These are phyloP conservation scores for Zaprionus taronus DNA, from an alignment of 1,140 invertebrate species.

Conservation along the genomic window DNA sequence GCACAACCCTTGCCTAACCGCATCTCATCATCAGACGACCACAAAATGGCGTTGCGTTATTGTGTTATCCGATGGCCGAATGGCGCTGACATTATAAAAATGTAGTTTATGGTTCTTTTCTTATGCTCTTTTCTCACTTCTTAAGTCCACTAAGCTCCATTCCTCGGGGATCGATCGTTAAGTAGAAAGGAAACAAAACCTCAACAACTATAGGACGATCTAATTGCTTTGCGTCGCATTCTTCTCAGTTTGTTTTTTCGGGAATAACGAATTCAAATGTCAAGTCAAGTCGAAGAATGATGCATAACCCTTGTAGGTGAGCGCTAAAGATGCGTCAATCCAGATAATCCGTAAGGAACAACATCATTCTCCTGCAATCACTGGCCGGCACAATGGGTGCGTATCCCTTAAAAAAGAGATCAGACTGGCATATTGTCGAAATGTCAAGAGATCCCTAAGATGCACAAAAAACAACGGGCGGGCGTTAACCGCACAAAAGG, in stretches of 20 bases:
- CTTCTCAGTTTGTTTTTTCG: neutral
- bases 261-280: constrained; percentile 43
- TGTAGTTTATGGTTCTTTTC: neutral
- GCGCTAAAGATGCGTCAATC: constrained; percentile 51
- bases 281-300: constrained; percentile 70
- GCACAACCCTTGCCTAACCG: constrained; percentile 56
- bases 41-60: constrained; percentile 60
- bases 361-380: constrained; percentile 73
- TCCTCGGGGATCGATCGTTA: constrained; percentile 53
- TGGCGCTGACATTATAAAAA: constrained; percentile 26
- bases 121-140: neutral
- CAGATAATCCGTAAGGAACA: constrained; percentile 67
- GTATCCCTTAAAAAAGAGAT: constrained; percentile 26
- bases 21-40: constrained; percentile 33
- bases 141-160: constrained; percentile 28
- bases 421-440: constrained; percentile 32
- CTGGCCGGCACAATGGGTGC: constrained; percentile 9
- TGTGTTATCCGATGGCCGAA: constrained; percentile 16
- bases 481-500: constrained; percentile 69
- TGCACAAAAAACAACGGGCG: constrained; percentile 66
- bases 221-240: constrained; percentile 57
- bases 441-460: constrained; percentile 49
- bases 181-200: constrained; percentile 3
- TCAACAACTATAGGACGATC: constrained; percentile 14
- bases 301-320: constrained; percentile 62